Percentiles rank a stretch among this genome's conserved stretches.
These are phyloP conservation scores for Otis tarda DNA, from an alignment of 2,113 vertebrate genomes.

Conservation along the genomic window DNA sequence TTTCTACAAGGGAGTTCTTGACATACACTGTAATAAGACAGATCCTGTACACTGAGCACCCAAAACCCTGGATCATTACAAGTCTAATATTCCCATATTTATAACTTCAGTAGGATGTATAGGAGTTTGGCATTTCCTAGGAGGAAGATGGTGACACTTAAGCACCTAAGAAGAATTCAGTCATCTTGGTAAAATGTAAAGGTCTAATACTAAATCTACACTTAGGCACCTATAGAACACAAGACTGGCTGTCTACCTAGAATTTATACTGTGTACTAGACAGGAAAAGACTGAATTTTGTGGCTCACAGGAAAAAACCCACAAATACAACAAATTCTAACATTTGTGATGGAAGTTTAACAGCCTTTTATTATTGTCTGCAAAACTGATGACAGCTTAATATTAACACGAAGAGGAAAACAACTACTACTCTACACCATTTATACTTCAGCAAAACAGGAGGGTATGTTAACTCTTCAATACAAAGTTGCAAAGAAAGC, in stretches of 20 bases:
- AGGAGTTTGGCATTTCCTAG: background rate
- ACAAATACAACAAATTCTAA: background rate
- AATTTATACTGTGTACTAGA: background rate
- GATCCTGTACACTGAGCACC: background rate
- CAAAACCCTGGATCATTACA: background rate
- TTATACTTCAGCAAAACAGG: background rate
- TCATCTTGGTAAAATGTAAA: background rate
- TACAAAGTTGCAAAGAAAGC: background rate
- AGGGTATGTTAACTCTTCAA: background rate
- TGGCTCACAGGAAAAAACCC: background rate
- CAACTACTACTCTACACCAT: background rate
- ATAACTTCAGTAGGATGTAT: background rate
- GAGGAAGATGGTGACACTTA: background rate
- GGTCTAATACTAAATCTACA: background rate
- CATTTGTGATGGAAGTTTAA: background rate
- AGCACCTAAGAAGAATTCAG: background rate
- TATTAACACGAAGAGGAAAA: background rate
- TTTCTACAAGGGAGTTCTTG: background rate
- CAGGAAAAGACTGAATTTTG: background rate
- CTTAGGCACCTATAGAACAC: background rate
- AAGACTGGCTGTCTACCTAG: background rate
- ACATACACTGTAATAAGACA: background rate
- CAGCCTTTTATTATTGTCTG: background rate
- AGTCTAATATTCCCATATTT: background rate
- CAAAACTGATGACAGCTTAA: background rate